phyloP scores from a whole-genome alignment of 2,888 invertebrate species.

The Lacanobia wlatinum region DNA sequence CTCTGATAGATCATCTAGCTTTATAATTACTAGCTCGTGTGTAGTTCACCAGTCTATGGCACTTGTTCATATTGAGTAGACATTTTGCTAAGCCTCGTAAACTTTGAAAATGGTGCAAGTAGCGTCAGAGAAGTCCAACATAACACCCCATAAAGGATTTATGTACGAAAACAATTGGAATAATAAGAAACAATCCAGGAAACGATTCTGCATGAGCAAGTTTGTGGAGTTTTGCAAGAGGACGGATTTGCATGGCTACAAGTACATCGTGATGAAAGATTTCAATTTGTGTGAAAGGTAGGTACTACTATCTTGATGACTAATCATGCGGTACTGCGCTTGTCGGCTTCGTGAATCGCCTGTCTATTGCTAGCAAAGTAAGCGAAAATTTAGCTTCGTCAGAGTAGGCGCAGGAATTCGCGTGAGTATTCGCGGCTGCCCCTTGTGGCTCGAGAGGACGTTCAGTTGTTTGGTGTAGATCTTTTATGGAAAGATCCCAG shows the following conservation, averaged over 20 bases:
- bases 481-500: too few relatives aligned
- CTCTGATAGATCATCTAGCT: slow-evolving; percentile 76
- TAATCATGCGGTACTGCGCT: not conserved
- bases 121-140: slow-evolving; percentile 29
- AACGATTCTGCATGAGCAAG: slow-evolving; percentile 70
- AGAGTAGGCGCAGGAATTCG: too few relatives aligned
- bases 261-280: slow-evolving; percentile 92
- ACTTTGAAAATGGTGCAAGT: slow-evolving; percentile 49
- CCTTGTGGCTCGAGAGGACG: too few relatives aligned
- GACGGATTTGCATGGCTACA: slow-evolving; percentile 93
- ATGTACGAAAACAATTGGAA: slow-evolving; percentile 15
- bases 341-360: not conserved
- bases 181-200: slow-evolving; percentile 65
- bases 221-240: slow-evolving; percentile 92
- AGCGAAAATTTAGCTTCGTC: too few relatives aligned
- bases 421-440: too few relatives aligned
- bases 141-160: slow-evolving; percentile 4
- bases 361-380: too few relatives aligned
- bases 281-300: slow-evolving; percentile 90
- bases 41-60: slow-evolving; percentile 66
- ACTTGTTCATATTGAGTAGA: slow-evolving; percentile 64
- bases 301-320: not conserved
- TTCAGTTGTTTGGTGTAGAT: too few relatives aligned
- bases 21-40: slow-evolving; percentile 76
- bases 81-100: slow-evolving; percentile 19